Evolutionary conservation across 2,888 invertebrate species (phyloP), one percentile per base, ranked within the genome.

Genomic region (Nebria brevicollis): DNA sequence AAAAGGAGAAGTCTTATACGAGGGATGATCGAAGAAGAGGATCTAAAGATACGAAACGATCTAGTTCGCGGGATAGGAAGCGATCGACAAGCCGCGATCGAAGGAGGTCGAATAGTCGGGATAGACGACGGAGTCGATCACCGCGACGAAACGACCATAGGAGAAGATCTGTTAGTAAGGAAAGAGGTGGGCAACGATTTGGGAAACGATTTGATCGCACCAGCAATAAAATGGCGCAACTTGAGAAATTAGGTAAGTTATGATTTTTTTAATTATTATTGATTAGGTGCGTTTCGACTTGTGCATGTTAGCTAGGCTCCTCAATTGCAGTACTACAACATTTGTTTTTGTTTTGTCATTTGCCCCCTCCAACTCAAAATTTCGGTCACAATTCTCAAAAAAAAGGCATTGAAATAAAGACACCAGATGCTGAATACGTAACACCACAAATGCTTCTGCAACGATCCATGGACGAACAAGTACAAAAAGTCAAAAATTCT

Each of bases 381-480:
- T 54, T 54, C 13, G 54, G 54, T 54, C 54, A 8, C 54, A 54
- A 34, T 4, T 4, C 34, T 75, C 72, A 66, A 25, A 68, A 20
- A 20, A 11, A 72, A 85, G 84, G 85, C 74, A 85, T 85, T 77
- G 85, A 85, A 82, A 83, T 85, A 72, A 85, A 85, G 90, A 83
- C 91, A 89, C 87, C 87, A 90, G 42, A 90, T 90, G 65, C 79
- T 10, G 77, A 90, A 8, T 91, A 91, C 90, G 90, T 92, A 68
- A 91, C 91, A 25, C 91, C 91, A n/a, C 91, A 90, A 85, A 90
- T 91, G 86, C 87, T 92, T 78, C 89, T 92, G 2, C 91, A 91
- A 66, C 85, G 86, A 77, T 90, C 91, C 0, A 90, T 91, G 81
- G 87, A 88, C 77, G 90, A 90, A 82, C 87, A 87, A 84, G 86